A percentile compares a stretch with the other conserved stretches of the same genome.
phyloP scores from a whole-genome alignment of 2,888 invertebrate species.

The Ornithoptera alexandrae region DNA sequence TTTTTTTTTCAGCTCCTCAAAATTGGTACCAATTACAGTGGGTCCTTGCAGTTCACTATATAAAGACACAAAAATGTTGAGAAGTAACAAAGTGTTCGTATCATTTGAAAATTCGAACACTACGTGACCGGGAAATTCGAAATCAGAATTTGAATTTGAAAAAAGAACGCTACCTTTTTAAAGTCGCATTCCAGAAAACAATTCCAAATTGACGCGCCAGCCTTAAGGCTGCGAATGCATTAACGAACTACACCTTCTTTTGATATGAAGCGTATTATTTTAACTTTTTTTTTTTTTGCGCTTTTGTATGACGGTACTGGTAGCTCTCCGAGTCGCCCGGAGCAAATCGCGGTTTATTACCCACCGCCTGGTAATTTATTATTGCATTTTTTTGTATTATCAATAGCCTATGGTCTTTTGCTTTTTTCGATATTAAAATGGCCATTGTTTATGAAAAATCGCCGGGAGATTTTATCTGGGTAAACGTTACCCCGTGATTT shows the following conservation, averaged over 20 bases:
- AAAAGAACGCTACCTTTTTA: constrained; percentile 50
- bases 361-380: constrained; percentile 76
- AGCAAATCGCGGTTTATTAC: constrained; percentile 79
- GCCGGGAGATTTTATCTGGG: constrained; percentile 64
- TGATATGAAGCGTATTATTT: constrained; percentile 78
- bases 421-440: constrained; percentile 76
- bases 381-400: constrained; percentile 79
- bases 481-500: constrained; percentile 48
- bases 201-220: constrained; percentile 68
- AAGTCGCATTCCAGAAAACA: constrained; percentile 77
- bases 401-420: constrained; percentile 72
- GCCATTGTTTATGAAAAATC: constrained; percentile 79
- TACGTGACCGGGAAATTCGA: constrained; percentile 37
- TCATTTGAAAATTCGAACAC: constrained; percentile 23
- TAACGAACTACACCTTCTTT: constrained; percentile 77
- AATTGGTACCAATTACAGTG: constrained; percentile 22
- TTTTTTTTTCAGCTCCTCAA: constrained; percentile 11
- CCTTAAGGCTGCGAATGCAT: constrained; percentile 76
- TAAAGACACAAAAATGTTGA: constrained; percentile 16
- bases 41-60: constrained; percentile 8
- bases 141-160: constrained; percentile 53
- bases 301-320: constrained; percentile 65
- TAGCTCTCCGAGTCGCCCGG: constrained; percentile 73
- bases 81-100: constrained; percentile 24
- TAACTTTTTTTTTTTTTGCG: constrained; percentile 51